Evolutionary conservation across 1,140 invertebrate genomes (phyloP).

Genomic region (Plutomurus gul): DNA sequence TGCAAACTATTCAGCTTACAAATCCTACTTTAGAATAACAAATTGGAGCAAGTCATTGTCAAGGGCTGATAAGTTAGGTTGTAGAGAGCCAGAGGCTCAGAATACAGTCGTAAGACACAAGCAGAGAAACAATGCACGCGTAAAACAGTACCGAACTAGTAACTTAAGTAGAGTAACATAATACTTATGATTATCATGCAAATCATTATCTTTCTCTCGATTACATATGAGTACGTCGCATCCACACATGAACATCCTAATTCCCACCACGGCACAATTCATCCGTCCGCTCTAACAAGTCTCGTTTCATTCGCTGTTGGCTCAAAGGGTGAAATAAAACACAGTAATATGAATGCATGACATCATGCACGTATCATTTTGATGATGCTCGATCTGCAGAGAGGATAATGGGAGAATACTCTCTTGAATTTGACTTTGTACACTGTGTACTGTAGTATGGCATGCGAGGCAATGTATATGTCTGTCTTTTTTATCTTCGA

Average conservation of each 20-base stretch:
- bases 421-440: too few species aligned
- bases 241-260: slow-evolving; percentile 18
- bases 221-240: background rate
- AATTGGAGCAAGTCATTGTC: too few species aligned
- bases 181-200: slow-evolving; percentile 9
- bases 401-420: background rate
- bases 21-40: too few species aligned
- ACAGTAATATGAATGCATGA: slow-evolving; percentile 21
- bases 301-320: too few species aligned
- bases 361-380: slow-evolving; percentile 18
- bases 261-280: background rate
- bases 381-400: slow-evolving; percentile 14
- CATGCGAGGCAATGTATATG: background rate
- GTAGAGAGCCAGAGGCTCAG: too few species aligned
- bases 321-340: slow-evolving; percentile 13
- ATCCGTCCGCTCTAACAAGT: too few species aligned
- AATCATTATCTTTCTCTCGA: background rate
- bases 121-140: too few species aligned
- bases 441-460: too few species aligned
- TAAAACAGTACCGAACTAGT: too few species aligned
- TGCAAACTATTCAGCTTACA: too few species aligned
- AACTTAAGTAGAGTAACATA: background rate
- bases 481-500: background rate
- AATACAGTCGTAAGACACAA: too few species aligned
- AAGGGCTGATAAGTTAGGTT: too few species aligned